Percentiles rank a stretch among this genome's conserved stretches.
Conservation (phyloP, 1,140 invertebrate species). For the Neodiprion pinetum region DNA sequence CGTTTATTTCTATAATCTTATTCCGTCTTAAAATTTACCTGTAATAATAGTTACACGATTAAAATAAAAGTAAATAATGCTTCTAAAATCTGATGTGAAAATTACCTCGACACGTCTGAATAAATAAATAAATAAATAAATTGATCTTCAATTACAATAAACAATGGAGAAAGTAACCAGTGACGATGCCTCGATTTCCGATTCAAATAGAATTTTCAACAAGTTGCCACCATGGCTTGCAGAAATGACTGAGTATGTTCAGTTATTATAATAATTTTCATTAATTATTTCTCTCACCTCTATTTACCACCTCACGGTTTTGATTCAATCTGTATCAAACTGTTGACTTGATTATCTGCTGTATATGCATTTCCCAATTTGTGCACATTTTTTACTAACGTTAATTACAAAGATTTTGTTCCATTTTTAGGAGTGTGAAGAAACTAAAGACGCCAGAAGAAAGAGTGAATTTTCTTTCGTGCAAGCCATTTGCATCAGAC, state of each 20-base stretch:
- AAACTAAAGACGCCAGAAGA: constrained; percentile 27
- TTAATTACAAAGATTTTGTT: neutral
- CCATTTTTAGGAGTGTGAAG: constrained; percentile 28
- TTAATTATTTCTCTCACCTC: constrained; percentile 10
- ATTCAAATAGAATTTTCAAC: constrained; percentile 13
- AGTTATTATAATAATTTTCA: constrained; percentile 6
- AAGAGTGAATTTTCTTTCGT: constrained; percentile 21
- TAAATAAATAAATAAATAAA: neutral
- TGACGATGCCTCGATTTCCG: constrained; percentile 21
- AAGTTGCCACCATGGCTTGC: constrained; percentile 41
- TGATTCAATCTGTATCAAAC: too few relatives aligned
- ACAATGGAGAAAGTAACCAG: constrained; percentile 27
- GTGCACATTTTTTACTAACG: constrained; percentile 3
- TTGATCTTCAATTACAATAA: constrained; percentile 13
- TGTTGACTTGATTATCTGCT: too few relatives aligned
- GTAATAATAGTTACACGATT: neutral
- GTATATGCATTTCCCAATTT: neutral
- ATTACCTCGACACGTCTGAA: too few relatives aligned
- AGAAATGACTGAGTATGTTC: constrained; percentile 43
- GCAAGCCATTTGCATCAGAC: constrained; percentile 17
- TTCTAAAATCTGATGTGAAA: too few relatives aligned
- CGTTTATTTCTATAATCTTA: neutral
- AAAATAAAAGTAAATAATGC: neutral
- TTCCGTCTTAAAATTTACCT: neutral
- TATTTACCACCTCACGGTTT: constrained; percentile 4